These are phyloP conservation scores for Trichacis sp. DNA, from an alignment of 2,888 invertebrate genomes.

Conservation along the genomic window DNA sequence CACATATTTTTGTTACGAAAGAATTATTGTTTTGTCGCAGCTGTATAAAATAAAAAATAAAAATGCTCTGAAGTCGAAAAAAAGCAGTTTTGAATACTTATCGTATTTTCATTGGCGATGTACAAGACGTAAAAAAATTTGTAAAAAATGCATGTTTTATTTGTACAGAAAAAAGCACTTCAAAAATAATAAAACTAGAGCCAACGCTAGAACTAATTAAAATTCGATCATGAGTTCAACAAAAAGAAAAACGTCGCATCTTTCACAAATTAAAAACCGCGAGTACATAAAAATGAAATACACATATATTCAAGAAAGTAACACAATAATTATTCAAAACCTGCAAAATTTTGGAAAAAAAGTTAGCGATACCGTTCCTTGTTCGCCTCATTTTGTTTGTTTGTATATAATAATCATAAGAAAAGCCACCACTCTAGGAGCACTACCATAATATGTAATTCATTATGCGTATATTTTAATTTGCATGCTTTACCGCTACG, in stretches of 20 bases:
- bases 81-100: conserved; percentile 6
- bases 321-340: conserved; percentile 9
- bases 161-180: background rate
- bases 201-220: background rate
- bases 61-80: conserved; percentile 47
- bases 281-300: too few species aligned
- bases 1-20: too few species aligned
- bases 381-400: conserved; percentile 37
- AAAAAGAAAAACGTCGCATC: too few species aligned
- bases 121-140: too few species aligned
- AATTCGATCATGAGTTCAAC: too few species aligned
- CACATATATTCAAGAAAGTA: too few species aligned
- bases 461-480: conserved; percentile 58
- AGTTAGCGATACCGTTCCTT: conserved; percentile 58
- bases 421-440: conserved; percentile 58
- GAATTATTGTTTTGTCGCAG: too few species aligned
- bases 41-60: conserved; percentile 48
- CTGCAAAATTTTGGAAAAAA: conserved; percentile 29
- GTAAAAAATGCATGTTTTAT: background rate
- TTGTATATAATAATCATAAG: conserved; percentile 38
- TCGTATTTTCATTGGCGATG: conserved; percentile 8
- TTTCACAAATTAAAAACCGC: too few species aligned
- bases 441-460: conserved; percentile 57
- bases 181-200: background rate
- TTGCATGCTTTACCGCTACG: conserved; percentile 59